A percentile compares a stretch with the other conserved stretches of the same genome.
Conservation (phyloP, 2,888 invertebrate genomes). For the Fragum whitleyi region DNA sequence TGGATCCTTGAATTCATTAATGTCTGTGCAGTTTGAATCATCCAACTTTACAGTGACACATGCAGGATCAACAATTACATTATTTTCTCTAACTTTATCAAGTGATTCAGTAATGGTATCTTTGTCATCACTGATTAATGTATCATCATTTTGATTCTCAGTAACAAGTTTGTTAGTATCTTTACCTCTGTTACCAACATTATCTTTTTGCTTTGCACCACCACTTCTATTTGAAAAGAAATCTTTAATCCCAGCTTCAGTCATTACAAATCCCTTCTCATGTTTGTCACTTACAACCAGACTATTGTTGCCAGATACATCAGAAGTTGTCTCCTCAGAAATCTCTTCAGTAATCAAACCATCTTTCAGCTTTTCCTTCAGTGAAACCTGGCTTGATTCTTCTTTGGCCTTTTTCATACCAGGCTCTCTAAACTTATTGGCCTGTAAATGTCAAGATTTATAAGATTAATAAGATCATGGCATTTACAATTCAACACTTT, state of each 20-base stretch:
- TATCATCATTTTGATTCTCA: not conserved
- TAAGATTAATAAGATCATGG: not conserved
- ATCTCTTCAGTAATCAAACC: constrained; percentile 23
- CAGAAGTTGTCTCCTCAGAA: constrained; percentile 9
- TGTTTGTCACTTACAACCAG: not conserved
- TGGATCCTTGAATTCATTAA: not conserved
- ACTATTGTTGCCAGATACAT: constrained; percentile 1
- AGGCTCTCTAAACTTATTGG: not conserved
- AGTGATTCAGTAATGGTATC: not conserved
- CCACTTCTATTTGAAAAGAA: not conserved
- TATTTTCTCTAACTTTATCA: not conserved
- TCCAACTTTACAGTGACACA: not conserved
- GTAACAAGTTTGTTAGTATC: not conserved
- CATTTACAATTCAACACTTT: no score
- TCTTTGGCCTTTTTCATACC: not conserved
- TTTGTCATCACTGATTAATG: not conserved
- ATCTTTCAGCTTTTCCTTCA: constrained; percentile 15
- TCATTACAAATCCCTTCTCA: not conserved
- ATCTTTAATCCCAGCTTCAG: constrained; percentile 2
- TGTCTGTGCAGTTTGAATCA: not conserved
- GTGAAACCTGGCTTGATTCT: not conserved
- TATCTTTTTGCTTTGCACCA: not conserved
- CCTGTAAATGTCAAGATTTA: constrained; percentile 1
- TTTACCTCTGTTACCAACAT: not conserved
- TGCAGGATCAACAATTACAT: not conserved